Base-by-base conservation (phyloP, 2,888 invertebrate genomes). In the Notodonta ziczac region DNA sequence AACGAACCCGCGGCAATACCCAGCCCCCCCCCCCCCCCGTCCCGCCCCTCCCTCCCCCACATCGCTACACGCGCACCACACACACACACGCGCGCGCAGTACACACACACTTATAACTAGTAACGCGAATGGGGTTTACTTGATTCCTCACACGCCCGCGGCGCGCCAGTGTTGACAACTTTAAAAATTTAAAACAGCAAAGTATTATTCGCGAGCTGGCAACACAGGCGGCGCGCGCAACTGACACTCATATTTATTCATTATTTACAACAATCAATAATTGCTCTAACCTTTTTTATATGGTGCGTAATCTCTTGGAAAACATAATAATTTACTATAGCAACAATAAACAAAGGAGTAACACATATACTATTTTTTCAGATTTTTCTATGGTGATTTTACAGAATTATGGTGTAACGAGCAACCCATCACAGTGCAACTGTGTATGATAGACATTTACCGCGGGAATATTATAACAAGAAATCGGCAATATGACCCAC, bases 81-180 rank as follows among this genome's bases (percentile, higher is more conserved):
- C 8, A 53, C 63, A 44, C 66, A 58, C 69, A 50, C 70, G 61
- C 67, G 60, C 71, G 59, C 62, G 51, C 62, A 64, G 71, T 65
- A 61, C 63, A 67, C 71, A 60, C 67, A 59, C 72, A 69, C 69
- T 58, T 70, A 77, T 66, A 75, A 76, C 80, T 79, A 81, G 80
- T 82, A 81, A 77, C 80, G 77, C 81, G 77, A 85, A 83, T 89
- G 90, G 90, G 90, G 90, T 89, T 89, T 85, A 81, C 83, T 67
- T 65, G 72, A 79, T 74, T 73, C 70, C 77, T 69, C 74, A 76
- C 76, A 66, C 63, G 62, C 60, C 63, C 56, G 24, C 55, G 35
- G 52, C 67, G 62, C 50, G 59, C 42, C 56, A 16, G 70, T 61
- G 67, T 67, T 63, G 70, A 64, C 70, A 59, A 48, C 57, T 39